These are phyloP conservation scores for Drosophila mimetica DNA, from an alignment of 2,888 invertebrate genomes.

Conservation along the genomic window DNA sequence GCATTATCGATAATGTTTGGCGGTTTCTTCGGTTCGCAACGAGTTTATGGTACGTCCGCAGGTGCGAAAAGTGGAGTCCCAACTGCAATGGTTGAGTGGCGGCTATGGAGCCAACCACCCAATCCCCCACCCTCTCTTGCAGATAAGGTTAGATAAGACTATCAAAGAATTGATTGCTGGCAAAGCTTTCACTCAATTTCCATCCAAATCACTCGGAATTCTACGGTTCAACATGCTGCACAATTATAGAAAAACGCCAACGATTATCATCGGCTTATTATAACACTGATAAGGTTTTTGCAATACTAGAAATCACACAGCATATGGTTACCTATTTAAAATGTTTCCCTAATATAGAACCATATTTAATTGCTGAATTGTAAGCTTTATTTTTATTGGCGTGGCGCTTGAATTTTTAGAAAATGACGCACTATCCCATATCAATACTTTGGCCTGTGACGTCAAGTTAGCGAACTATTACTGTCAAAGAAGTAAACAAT, in stretches of 20 bases:
- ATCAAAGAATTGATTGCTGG: constrained; percentile 51
- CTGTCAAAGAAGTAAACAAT: not conserved
- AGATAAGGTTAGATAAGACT: constrained; percentile 50
- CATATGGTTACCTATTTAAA: not conserved
- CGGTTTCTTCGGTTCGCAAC: not conserved
- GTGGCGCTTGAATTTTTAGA: not conserved
- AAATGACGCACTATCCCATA: not conserved
- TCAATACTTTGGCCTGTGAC: constrained; percentile 19
- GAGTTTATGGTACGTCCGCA: constrained; percentile 15
- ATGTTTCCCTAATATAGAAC: not conserved
- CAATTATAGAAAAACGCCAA: not conserved
- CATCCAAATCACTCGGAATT: constrained; percentile 8
- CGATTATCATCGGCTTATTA: not conserved
- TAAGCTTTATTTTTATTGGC: not conserved
- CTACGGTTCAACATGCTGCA: not conserved
- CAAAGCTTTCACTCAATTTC: constrained; percentile 45
- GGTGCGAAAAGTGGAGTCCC: constrained; percentile 11
- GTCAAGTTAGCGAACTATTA: not conserved
- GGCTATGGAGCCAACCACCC: not conserved
- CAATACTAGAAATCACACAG: not conserved
- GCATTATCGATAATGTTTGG: constrained; percentile 11
- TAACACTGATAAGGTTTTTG: not conserved
- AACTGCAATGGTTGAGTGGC: constrained; percentile 32
- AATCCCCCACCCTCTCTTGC: not conserved
- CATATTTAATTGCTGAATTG: not conserved